A percentile compares a stretch with the other conserved stretches of the same genome.
phyloP scores from a whole-genome alignment of 2,888 invertebrate genomes.

The Cylindroiulus punctatus region DNA sequence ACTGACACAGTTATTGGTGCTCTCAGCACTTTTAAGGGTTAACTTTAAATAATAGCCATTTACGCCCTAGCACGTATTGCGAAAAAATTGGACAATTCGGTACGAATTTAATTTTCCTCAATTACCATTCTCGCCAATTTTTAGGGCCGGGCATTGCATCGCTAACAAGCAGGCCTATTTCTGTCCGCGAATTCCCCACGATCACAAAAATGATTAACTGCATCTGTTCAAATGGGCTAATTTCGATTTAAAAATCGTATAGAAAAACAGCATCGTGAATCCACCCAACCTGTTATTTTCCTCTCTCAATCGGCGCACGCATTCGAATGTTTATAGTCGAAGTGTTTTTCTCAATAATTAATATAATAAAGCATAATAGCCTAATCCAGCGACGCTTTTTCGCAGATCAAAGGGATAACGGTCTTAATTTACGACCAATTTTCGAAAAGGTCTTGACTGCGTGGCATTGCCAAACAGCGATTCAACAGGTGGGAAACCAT shows the following conservation, averaged over 20 bases:
- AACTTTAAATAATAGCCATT: too few species aligned
- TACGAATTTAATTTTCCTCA: too few species aligned
- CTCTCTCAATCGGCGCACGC: neutral
- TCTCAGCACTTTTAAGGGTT: too few species aligned
- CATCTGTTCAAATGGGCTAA: neutral
- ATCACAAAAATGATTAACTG: conserved; percentile 35
- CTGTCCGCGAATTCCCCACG: neutral
- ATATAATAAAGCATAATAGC: conserved; percentile 31
- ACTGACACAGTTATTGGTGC: too few species aligned
- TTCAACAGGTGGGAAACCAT: conserved; percentile 8
- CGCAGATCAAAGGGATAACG: conserved; percentile 21
- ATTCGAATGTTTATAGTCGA: conserved; percentile 16
- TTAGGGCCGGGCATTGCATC: neutral
- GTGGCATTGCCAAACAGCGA: neutral
- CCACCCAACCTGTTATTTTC: conserved; percentile 6
- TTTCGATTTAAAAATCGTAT: neutral
- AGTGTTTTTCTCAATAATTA: conserved; percentile 38
- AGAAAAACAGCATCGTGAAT: conserved; percentile 11
- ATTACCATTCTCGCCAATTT: neutral
- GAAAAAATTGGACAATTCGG: too few species aligned
- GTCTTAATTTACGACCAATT: conserved; percentile 45
- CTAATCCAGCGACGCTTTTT: neutral
- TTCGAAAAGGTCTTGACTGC: neutral
- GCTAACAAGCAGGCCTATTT: neutral
- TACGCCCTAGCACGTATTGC: too few species aligned